Percentiles rank a stretch among this genome's conserved stretches.
These are phyloP conservation scores for Erannis defoliaria DNA, from an alignment of 2,888 invertebrate species.

Conservation along the genomic window DNA sequence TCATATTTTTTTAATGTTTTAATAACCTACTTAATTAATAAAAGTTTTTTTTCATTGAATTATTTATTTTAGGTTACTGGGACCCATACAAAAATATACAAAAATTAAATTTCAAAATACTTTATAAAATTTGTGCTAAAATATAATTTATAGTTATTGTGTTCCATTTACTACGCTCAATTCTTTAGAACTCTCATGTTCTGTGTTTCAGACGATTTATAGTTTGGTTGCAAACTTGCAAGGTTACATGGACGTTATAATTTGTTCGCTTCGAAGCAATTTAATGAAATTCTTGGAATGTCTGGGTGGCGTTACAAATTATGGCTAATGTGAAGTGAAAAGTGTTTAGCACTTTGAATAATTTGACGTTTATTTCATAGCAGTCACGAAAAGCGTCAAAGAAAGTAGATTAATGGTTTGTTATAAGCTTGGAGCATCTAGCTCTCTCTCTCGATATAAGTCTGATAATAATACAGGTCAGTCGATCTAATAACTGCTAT, in stretches of 20 bases:
- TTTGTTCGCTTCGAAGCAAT: slow-evolving; percentile 26
- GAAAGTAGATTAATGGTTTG: slow-evolving; percentile 15
- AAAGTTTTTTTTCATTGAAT: too few relatives aligned
- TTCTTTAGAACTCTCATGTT: neutral
- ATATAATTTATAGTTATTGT: too few relatives aligned
- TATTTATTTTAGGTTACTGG: too few relatives aligned
- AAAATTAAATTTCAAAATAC: too few relatives aligned
- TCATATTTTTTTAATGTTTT: too few relatives aligned
- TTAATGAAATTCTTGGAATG: slow-evolving; percentile 42
- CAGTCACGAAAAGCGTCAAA: slow-evolving; percentile 33
- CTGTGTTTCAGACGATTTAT: slow-evolving; percentile 33
- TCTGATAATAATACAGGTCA: too few relatives aligned
- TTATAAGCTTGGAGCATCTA: neutral
- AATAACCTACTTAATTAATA: too few relatives aligned
- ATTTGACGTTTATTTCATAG: slow-evolving; percentile 18
- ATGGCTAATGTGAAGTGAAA: slow-evolving; percentile 30
- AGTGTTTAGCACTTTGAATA: slow-evolving; percentile 25
- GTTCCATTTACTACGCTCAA: too few relatives aligned
- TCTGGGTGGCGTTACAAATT: slow-evolving; percentile 42
- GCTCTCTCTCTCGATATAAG: too few relatives aligned
- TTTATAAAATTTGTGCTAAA: too few relatives aligned
- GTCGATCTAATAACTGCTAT: too few relatives aligned
- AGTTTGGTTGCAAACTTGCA: slow-evolving; percentile 21
- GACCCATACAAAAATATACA: too few relatives aligned
- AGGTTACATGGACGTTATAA: slow-evolving; percentile 27